phyloP scores from a whole-genome alignment of 2,888 invertebrate genomes.

The Timema cristinae region DNA sequence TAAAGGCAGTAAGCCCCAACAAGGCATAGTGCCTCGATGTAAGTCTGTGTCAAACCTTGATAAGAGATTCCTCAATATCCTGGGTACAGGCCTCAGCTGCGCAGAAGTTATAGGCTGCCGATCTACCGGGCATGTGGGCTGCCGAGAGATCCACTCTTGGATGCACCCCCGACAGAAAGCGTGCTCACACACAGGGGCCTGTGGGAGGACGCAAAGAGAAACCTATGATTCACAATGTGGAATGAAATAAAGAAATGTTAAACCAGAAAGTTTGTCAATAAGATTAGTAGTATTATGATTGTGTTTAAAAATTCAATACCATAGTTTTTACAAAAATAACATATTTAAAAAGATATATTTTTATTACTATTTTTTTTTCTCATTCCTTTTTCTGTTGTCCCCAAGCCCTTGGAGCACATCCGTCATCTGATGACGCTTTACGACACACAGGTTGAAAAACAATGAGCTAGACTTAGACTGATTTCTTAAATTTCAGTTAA shows the following conservation, averaged over 20 bases:
- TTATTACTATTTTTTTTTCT: too few relatives aligned
- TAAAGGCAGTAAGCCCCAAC: too few relatives aligned
- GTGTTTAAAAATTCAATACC: too few relatives aligned
- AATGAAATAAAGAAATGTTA: slow-evolving; percentile 19
- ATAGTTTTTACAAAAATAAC: too few relatives aligned
- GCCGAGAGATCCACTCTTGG: slow-evolving; percentile 89
- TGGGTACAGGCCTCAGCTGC: slow-evolving; percentile 86
- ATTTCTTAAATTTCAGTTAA: too few relatives aligned
- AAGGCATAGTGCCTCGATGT: too few relatives aligned
- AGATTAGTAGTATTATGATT: background rate
- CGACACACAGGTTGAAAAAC: too few relatives aligned
- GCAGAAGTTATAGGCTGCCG: slow-evolving; percentile 84
- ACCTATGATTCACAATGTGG: background rate
- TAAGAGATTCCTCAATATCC: slow-evolving; percentile 87
- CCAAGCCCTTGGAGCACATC: too few relatives aligned
- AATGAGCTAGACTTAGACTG: too few relatives aligned
- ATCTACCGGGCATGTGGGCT: slow-evolving; percentile 93
- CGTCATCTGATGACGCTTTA: too few relatives aligned
- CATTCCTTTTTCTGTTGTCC: too few relatives aligned
- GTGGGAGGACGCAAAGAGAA: slow-evolving; percentile 36
- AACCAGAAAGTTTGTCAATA: slow-evolving; percentile 13
- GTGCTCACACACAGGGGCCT: slow-evolving; percentile 95
- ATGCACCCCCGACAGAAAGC: slow-evolving; percentile 94
- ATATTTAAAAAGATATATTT: too few relatives aligned
- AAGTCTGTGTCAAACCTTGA: slow-evolving; percentile 57